phyloP scores from a whole-genome alignment of 2,113 vertebrate species.

The Synodontis membranacea region DNA sequence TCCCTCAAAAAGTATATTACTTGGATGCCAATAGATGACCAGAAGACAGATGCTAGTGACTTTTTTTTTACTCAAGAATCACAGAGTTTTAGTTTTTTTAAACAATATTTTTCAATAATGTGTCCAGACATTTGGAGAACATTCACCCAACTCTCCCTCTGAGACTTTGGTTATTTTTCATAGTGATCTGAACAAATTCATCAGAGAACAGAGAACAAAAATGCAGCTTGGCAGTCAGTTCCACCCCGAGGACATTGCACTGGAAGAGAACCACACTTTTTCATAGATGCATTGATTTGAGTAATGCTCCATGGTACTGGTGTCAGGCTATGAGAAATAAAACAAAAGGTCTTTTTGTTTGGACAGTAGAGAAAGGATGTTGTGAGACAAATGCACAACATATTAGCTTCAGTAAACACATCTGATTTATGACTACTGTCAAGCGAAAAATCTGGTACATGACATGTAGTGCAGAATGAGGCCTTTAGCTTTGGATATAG shows the following conservation, averaged over 20 bases:
- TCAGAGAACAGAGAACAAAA: constrained; percentile 28
- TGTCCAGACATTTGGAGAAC: constrained; percentile 24
- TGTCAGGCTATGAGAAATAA: constrained; percentile 32
- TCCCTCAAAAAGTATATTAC: not conserved
- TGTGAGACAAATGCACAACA: constrained; percentile 24
- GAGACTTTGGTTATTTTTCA: constrained; percentile 19
- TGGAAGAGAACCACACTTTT: constrained; percentile 26
- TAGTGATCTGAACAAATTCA: constrained; percentile 33
- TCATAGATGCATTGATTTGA: constrained; percentile 8
- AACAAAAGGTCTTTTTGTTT: constrained; percentile 28
- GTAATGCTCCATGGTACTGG: constrained; percentile 14
- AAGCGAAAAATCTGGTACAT: constrained; percentile 8
- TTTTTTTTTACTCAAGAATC: not conserved
- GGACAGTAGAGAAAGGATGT: constrained; percentile 19
- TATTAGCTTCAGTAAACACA: constrained; percentile 33
- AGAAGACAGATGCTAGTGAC: constrained; percentile 4
- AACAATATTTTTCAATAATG: not conserved
- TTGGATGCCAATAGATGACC: constrained; percentile 14
- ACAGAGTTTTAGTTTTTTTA: not conserved
- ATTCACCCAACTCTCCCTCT: constrained; percentile 11
- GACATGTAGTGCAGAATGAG: not conserved
- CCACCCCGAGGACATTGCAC: constrained; percentile 27
- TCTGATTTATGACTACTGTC: constrained; percentile 38
- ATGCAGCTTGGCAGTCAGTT: constrained; percentile 40
- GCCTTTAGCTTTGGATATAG: constrained; percentile 9